Evolutionary conservation across 2,888 invertebrate species (phyloP).

Genomic region (Agapetus fuscipes): DNA sequence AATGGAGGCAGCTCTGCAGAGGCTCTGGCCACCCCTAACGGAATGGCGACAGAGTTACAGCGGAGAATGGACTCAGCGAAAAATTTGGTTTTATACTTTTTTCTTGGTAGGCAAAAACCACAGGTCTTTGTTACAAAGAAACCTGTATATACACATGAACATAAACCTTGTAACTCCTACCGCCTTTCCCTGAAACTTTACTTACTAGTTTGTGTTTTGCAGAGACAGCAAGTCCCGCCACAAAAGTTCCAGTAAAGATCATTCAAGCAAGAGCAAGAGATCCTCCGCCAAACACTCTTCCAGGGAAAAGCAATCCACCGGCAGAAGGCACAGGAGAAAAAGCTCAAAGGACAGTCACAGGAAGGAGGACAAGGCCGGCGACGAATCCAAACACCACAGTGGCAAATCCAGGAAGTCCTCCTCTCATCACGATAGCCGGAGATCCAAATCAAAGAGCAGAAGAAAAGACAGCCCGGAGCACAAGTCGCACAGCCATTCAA

Average conservation of each 20-base stretch:
- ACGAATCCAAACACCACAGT: constrained; percentile 12
- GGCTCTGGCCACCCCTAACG: no score
- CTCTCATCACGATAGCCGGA: constrained; percentile 11
- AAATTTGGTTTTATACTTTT: no score
- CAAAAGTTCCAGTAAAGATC: constrained; percentile 14
- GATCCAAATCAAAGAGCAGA: constrained; percentile 10
- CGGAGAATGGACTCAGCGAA: no score
- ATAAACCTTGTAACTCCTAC: no score
- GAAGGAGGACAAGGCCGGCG: constrained; percentile 7
- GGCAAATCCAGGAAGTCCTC: constrained; percentile 14
- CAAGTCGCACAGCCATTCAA: constrained; percentile 6
- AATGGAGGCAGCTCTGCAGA: no score
- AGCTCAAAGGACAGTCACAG: constrained; percentile 18
- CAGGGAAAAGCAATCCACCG: constrained; percentile 22
- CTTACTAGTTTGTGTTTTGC: background rate
- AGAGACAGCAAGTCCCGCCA: constrained; percentile 17
- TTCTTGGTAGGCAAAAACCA: no score
- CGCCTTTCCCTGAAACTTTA: no score
- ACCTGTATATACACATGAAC: no score
- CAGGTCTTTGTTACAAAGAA: no score
- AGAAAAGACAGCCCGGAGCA: constrained; percentile 7
- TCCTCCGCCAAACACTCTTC: constrained; percentile 15
- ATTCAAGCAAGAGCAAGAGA: constrained; percentile 10
- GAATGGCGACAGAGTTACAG: no score
- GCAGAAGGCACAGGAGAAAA: constrained; percentile 24